phyloP scores from a whole-genome alignment of 2,888 invertebrate species.

The Eilema caniola region DNA sequence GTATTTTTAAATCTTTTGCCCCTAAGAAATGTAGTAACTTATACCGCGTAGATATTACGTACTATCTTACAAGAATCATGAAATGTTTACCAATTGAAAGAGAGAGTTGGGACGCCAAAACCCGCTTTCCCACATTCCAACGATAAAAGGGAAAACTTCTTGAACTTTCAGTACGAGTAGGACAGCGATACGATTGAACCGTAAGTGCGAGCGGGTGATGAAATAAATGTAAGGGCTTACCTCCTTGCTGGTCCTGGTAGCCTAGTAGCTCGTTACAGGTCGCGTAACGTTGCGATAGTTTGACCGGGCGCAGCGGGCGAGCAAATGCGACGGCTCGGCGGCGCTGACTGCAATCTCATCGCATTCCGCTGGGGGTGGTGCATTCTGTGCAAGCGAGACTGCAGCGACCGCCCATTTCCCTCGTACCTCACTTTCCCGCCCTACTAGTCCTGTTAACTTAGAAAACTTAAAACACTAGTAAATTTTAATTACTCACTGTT shows the following conservation, averaged over 20 bases:
- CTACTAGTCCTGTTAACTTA: conserved; percentile 73
- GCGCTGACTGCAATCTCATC: conserved; percentile 79
- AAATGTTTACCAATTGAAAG: conserved; percentile 81
- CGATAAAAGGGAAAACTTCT: conserved; percentile 84
- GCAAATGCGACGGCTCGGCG: conserved; percentile 73
- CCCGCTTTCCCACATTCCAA: conserved; percentile 84
- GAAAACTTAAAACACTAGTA: conserved; percentile 63
- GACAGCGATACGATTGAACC: conserved; percentile 61
- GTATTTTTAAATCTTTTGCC: background rate
- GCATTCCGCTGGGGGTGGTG: conserved; percentile 79
- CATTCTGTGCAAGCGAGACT: conserved; percentile 85
- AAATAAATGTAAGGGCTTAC: conserved; percentile 81
- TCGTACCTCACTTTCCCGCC: conserved; percentile 86
- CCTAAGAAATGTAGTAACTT: no score
- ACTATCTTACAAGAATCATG: conserved; percentile 61
- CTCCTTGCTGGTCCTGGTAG: conserved; percentile 72
- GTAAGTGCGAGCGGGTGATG: conserved; percentile 66
- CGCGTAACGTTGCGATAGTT: conserved; percentile 73
- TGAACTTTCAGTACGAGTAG: conserved; percentile 63
- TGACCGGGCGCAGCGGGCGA: conserved; percentile 70
- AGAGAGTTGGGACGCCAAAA: conserved; percentile 83
- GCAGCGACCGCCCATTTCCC: conserved; percentile 82
- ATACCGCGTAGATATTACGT: conserved; percentile 30
- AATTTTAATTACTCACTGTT: conserved; percentile 56
- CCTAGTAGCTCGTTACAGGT: conserved; percentile 85